Conservation (phyloP, 2,113 vertebrate species). For the Melanocharis versteri region DNA sequence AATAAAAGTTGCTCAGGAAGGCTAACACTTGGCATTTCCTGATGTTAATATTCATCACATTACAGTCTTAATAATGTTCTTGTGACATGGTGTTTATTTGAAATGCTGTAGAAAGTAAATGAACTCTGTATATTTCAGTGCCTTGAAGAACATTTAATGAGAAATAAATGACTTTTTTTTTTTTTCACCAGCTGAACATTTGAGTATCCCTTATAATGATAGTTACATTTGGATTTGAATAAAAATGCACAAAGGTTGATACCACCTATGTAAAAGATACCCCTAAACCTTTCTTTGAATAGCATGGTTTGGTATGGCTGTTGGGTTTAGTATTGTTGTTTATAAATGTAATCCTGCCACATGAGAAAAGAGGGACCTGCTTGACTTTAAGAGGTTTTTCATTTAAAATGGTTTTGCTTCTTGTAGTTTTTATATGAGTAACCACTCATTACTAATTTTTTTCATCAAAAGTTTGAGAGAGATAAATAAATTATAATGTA, state of each 20-base stretch:
- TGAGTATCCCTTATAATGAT: not conserved
- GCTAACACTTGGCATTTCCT: not conserved
- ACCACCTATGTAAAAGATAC: not conserved
- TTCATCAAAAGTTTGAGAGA: not conserved
- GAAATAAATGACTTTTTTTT: not conserved
- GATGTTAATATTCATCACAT: not conserved
- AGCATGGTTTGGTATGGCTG: not conserved
- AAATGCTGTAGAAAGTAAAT: not conserved
- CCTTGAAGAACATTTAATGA: not conserved
- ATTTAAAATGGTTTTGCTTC: not conserved
- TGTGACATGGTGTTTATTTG: not conserved
- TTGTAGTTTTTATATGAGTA: not conserved
- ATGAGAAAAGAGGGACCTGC: not conserved
- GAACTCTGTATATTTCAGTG: not conserved
- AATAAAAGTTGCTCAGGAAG: not conserved
- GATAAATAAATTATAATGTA: not conserved
- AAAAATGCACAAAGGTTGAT: not conserved
- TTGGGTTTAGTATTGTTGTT: not conserved
- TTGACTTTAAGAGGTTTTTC: not conserved
- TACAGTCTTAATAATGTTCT: not conserved
- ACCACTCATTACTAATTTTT: not conserved
- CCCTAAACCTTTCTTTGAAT: not conserved
- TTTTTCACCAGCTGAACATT: not conserved
- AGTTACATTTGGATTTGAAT: not conserved
- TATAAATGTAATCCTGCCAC: not conserved